Base-by-base conservation (phyloP, 2,888 invertebrate species). In the Tinea semifulvella region DNA sequence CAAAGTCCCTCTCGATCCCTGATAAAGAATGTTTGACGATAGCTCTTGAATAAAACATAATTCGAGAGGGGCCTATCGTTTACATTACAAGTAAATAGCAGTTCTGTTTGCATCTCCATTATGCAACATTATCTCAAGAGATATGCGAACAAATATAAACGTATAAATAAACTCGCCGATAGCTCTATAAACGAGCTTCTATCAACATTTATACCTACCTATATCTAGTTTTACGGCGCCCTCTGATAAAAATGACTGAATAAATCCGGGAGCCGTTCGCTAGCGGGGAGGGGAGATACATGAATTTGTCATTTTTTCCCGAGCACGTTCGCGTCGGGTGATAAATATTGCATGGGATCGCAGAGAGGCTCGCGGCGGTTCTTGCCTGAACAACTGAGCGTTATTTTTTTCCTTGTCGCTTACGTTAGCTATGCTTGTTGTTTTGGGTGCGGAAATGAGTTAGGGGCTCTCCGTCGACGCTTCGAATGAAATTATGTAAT, bases 271-370 rank as follows among this genome's bases (percentile, higher is more conserved):
- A 40, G 58, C 55, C 58, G 55, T 53, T 58, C 52, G 53, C 53
- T 49, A 57, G 53, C 58, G 57, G 56, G 53, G 54, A 56, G 53
- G 52, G 62, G 2, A 14, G 36, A 59, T 65, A 68, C 75, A 77
- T 76, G 77, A 77, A 79, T 79, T 79, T 79, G 77, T 79, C 76
- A 79, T 79, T 77, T 76, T 77, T 77, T 76, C 75, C 67, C 60
- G 68, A 72, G 69, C 76, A 76, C 75, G 76, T 75, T 67, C 72
- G 68, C 68, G 66, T 63, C 64, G 68, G 65, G 73, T 76, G 72
- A 79, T 79, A 77, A 79, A 79, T 79, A 79, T 79, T 76, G 77
- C 74, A 79, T 77, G 67, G 75, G 49, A 49, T 50, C 49, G 48
- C 47, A 46, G 72, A 61, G 72, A 61, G 64, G 60, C 66, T 60